Percentiles rank a stretch among this genome's conserved stretches.
phyloP scores from a whole-genome alignment of 2,888 invertebrate species.

The Odontothrips loti region DNA sequence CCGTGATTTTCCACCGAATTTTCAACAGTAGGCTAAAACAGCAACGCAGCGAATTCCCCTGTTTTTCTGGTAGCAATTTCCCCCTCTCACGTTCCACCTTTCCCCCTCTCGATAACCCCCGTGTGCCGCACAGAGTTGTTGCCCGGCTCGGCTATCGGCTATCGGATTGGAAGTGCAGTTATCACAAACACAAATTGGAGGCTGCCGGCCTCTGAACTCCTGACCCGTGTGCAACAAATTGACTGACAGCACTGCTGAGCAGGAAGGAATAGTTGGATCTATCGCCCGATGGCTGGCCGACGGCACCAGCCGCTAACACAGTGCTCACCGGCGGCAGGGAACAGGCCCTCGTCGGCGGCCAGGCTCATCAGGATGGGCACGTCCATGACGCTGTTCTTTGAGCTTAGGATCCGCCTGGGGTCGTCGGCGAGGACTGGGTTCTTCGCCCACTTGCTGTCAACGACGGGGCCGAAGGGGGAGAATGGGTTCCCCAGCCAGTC shows the following conservation, averaged over 20 bases:
- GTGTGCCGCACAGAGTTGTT: no score
- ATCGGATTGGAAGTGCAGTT: not conserved
- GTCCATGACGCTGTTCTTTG: not conserved
- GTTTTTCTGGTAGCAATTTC: no score
- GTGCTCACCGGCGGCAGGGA: not conserved
- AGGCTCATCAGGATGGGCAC: not conserved
- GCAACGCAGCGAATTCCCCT: no score
- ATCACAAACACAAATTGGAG: not conserved
- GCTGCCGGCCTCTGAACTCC: not conserved
- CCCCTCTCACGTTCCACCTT: no score
- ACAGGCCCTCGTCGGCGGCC: not conserved
- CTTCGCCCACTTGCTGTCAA: not conserved
- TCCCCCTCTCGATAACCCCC: no score
- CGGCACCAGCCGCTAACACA: not conserved
- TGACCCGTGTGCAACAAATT: not conserved
- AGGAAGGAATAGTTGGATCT: not conserved
- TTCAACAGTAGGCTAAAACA: no score
- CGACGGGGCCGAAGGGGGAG: slow-evolving; percentile 2
- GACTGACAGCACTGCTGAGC: not conserved
- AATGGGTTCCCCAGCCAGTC: not conserved
- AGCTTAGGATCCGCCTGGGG: not conserved
- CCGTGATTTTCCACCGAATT: no score
- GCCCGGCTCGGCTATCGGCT: no score
- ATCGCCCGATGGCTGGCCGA: not conserved
- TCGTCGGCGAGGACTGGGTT: not conserved